Evolutionary conservation across 2,113 vertebrate genomes (phyloP), one percentile per base, ranked within the genome.

Genomic region (Esox niger): DNA sequence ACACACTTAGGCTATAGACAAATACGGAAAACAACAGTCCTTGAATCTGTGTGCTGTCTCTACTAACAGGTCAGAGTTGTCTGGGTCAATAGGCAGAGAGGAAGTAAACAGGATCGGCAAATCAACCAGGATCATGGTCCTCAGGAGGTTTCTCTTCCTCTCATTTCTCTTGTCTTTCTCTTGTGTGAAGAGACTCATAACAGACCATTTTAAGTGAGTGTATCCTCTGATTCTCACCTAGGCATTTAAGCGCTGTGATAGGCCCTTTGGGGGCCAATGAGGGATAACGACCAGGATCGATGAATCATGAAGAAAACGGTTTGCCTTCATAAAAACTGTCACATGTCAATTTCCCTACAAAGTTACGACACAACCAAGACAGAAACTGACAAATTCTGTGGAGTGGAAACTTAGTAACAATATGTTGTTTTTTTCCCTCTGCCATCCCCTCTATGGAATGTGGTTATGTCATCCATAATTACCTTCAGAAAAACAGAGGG

Each of bases 231-330:
- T 27, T 6, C 56, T 29, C 56, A 11, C 27, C 61, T 59, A 10
- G 30, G 30, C 29, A 23, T 27, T 56, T 52, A 32, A 68, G 59
- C 38, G 57, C 56, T 80, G 35, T 62, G 10, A 13, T 33, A 20
- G 1, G n/a, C 29, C 20, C 58, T 30, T 35, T 2, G 13, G 64
- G 52, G 66, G n/a, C 81, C 80, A 78, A 54, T 61, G 55, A 64
- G 31, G 73, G 38, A 64, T 71, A 80, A 77, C 66, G 64, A 68
- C 23, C 23, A 9, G 69, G 25, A 74, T 52, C 68, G 73, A 83
- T 81, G 69, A 75, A 27, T 25, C 20, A 57, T 66, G 71, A 55
- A 77, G 13, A 38, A 65, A 80, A 78, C 68, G 55, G 64, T 69
- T 76, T 66, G 60, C 74, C 73, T 64, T 64, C 67, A 69, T 59